Percentiles rank a stretch among this genome's conserved stretches.
phyloP scores from a whole-genome alignment of 2,888 invertebrate species.

The Sericinus montela region DNA sequence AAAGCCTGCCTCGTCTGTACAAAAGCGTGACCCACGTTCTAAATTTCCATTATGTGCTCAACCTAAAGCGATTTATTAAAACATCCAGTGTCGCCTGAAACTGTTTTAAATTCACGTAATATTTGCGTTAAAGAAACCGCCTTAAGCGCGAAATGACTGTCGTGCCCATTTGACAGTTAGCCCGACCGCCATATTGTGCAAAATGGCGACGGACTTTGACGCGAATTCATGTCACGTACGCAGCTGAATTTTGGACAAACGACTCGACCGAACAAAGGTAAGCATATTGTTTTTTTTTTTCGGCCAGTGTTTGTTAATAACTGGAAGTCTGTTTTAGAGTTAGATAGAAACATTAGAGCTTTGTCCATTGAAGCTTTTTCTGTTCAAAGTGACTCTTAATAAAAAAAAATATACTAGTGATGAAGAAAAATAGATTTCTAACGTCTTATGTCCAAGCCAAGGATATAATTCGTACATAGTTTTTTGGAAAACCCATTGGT shows the following conservation, averaged over 20 bases:
- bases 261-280: conserved; percentile 9
- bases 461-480: too few relatives aligned
- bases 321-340: conserved; percentile 1
- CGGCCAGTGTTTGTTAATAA: conserved; percentile 5
- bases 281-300: background rate
- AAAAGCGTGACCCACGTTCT: background rate
- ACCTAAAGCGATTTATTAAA: conserved; percentile 2
- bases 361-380: too few relatives aligned
- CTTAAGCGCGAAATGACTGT: background rate
- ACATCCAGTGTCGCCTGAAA: background rate
- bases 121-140: conserved; percentile 9
- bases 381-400: too few relatives aligned
- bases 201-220: conserved; percentile 5
- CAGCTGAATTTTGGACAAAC: conserved; percentile 8
- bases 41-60: background rate
- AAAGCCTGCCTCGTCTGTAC: background rate
- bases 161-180: conserved; percentile 9
- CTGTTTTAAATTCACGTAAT: conserved; percentile 13
- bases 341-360: too few relatives aligned
- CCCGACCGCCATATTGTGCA: conserved; percentile 11
- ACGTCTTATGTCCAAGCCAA: too few relatives aligned
- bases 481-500: too few relatives aligned
- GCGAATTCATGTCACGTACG: conserved; percentile 12
- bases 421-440: too few relatives aligned
- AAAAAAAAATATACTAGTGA: too few relatives aligned